phyloP scores from a whole-genome alignment of 1,140 invertebrate genomes.

The Bombus soroeensis region DNA sequence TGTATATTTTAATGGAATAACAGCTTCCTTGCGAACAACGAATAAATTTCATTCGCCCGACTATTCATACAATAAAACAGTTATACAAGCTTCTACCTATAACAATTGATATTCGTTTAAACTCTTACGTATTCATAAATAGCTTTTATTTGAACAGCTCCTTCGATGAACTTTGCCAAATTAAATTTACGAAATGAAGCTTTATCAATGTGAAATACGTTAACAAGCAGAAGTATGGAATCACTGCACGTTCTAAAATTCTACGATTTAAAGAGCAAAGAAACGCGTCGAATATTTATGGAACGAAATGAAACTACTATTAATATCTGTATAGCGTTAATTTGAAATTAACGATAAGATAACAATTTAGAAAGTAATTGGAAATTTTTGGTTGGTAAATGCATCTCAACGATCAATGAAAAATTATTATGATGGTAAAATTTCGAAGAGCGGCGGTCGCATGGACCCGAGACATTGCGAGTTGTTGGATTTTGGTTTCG shows the following conservation, averaged over 20 bases:
- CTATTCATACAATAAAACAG: not conserved
- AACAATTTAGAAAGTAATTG: no score
- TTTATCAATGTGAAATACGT: no score
- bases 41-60: not conserved
- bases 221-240: no score
- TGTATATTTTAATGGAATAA: not conserved
- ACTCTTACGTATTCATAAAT: not conserved
- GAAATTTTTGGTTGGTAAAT: no score
- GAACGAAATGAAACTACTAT: no score
- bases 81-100: not conserved
- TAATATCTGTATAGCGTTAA: no score
- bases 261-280: no score
- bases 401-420: not conserved
- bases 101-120: not conserved
- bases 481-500: conserved; percentile 4
- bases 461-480: not conserved
- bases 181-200: no score
- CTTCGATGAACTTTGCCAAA: no score
- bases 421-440: not conserved
- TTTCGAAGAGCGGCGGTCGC: not conserved
- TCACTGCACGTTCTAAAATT: no score
- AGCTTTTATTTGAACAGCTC: not conserved
- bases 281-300: no score
- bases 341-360: no score
- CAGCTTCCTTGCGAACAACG: not conserved